Evolutionary conservation across 2,888 invertebrate genomes (phyloP).

Genomic region (Imbricaverruca yamaguchii): DNA sequence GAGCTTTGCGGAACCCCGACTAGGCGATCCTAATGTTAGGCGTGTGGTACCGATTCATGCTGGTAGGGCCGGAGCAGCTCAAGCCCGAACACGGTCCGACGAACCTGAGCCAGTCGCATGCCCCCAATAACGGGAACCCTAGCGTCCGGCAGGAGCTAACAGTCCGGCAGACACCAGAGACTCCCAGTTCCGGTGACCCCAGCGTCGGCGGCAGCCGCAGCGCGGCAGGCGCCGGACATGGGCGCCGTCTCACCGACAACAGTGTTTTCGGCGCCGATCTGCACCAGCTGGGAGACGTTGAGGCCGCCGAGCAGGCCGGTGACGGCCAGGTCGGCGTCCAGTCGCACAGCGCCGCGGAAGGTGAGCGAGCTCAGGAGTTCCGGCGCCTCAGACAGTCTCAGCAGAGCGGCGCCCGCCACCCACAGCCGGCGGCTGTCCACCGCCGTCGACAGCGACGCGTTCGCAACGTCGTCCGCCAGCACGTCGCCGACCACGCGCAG

Average conservation of each 20-base stretch:
- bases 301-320: not conserved
- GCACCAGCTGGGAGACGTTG: not conserved
- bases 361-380: not conserved
- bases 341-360: not conserved
- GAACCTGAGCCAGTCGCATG: no score
- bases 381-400: not conserved
- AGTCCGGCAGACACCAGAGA: no score
- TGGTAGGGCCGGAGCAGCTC: no score
- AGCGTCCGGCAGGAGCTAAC: no score
- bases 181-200: no score
- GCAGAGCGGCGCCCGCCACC: not conserved
- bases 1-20: no score
- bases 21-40: no score
- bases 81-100: no score
- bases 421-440: not conserved
- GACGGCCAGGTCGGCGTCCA: not conserved
- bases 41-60: no score
- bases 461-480: not conserved
- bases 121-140: no score
- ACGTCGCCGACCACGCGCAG: not conserved
- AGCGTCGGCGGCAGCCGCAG: no score
- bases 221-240: no score
- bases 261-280: not conserved
- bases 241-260: not conserved
- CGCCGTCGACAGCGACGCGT: not conserved